A percentile compares a stretch with the other conserved stretches of the same genome.
phyloP scores from a whole-genome alignment of 2,113 vertebrate genomes.

The Trachemys scripta region DNA sequence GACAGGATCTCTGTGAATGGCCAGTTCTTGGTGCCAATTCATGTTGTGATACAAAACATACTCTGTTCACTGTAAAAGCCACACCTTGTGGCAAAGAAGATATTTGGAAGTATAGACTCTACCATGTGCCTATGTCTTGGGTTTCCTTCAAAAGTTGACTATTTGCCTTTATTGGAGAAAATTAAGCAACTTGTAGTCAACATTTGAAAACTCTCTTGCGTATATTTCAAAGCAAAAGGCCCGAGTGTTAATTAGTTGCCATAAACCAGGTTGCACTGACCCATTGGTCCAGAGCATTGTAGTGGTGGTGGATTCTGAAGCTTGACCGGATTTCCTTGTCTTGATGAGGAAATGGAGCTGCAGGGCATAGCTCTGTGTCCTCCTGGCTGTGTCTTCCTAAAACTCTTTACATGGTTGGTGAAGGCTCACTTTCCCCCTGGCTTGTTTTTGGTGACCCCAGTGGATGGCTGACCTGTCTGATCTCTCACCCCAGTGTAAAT shows the following conservation, averaged over 20 bases:
- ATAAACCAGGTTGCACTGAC: not conserved
- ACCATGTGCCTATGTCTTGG: not conserved
- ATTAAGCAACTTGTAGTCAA: not conserved
- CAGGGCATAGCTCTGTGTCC: not conserved
- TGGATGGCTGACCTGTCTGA: not conserved
- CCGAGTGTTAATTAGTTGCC: not conserved
- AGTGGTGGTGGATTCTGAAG: not conserved
- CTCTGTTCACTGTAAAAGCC: not conserved
- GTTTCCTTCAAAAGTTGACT: not conserved
- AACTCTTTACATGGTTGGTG: not conserved
- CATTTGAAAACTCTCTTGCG: not conserved
- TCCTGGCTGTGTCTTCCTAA: not conserved
- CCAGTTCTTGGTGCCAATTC: not conserved
- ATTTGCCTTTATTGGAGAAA: not conserved
- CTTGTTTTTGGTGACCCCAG: not conserved
- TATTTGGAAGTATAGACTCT: not conserved
- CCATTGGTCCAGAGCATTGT: not conserved
- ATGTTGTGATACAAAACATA: not conserved
- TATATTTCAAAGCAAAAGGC: not conserved
- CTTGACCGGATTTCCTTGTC: not conserved
- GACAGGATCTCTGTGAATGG: not conserved
- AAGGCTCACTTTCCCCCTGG: not conserved
- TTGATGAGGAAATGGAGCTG: not conserved
- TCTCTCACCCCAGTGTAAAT: not conserved
- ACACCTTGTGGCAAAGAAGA: not conserved